phyloP scores from a whole-genome alignment of 2,797 vertebrate genomes.

The Atherinosoma microstoma region DNA sequence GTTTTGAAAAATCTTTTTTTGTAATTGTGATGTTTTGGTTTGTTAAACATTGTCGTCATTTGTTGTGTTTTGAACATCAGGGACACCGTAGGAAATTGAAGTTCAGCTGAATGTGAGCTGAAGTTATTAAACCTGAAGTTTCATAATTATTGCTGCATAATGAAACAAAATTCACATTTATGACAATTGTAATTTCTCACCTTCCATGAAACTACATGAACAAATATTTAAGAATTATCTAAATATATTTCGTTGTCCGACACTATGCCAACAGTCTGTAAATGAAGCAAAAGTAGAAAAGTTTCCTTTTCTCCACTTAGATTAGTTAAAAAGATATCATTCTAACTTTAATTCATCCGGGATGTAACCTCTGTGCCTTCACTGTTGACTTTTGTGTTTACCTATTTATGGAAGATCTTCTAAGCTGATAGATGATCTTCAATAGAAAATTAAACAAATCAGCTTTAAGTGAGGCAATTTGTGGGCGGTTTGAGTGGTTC shows the following conservation, averaged over 20 bases:
- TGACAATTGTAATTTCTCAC: background rate
- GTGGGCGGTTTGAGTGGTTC: conserved; percentile 22
- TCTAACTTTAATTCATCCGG: background rate
- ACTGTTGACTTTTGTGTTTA: too few species aligned
- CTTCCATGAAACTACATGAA: background rate
- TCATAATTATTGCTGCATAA: background rate
- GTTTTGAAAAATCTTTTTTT: background rate
- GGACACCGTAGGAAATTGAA: background rate
- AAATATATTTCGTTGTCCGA: background rate
- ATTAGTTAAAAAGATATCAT: background rate
- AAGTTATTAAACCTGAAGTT: background rate
- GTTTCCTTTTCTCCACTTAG: too few species aligned
- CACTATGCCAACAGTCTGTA: background rate
- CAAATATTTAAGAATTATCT: background rate
- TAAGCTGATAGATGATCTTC: conserved; percentile 9
- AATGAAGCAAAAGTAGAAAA: too few species aligned
- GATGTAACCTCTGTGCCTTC: too few species aligned
- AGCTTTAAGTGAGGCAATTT: conserved; percentile 12
- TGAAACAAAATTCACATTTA: background rate
- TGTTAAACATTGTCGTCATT: background rate
- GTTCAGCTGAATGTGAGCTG: background rate
- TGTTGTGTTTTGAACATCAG: too few species aligned
- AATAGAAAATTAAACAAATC: conserved; percentile 37
- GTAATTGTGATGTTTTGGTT: background rate
- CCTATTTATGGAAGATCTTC: background rate